phyloP scores from a whole-genome alignment of 2,113 vertebrate species.

The Vulpes vulpes region DNA sequence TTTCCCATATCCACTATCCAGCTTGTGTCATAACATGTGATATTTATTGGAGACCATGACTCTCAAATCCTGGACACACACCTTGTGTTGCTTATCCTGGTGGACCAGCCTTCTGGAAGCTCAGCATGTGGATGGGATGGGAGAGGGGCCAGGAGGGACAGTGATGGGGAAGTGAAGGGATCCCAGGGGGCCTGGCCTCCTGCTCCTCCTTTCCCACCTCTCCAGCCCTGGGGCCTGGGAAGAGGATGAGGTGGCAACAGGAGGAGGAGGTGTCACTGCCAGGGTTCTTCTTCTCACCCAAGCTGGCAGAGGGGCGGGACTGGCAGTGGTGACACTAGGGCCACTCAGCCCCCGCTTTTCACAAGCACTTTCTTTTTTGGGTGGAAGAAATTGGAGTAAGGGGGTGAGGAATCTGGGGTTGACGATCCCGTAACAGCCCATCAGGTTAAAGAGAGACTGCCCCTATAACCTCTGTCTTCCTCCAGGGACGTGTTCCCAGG shows the following conservation, averaged over 20 bases:
- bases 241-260: constrained; percentile 63
- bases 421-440: not conserved
- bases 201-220: constrained; percentile 8
- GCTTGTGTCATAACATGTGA: not conserved
- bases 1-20: not conserved
- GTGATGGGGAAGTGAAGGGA: not conserved
- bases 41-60: not conserved
- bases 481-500: not conserved
- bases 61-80: not conserved
- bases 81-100: not conserved
- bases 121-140: not conserved
- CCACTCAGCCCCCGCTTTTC: constrained; percentile 81
- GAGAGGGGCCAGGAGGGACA: not conserved
- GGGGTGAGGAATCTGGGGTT: constrained; percentile 7
- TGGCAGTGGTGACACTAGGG: constrained; percentile 71
- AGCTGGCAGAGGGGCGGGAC: constrained; percentile 79
- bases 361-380: constrained; percentile 83
- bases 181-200: constrained; percentile 54
- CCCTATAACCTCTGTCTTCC: not conserved
- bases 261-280: constrained; percentile 73
- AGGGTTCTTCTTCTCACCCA: constrained; percentile 81
- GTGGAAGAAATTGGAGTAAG: constrained; percentile 70
- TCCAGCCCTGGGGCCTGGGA: constrained; percentile 45
- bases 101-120: not conserved
- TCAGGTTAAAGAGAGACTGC: not conserved